phyloP scores from a whole-genome alignment of 2,797 vertebrate species.

The Odontamblyopus rebecca region DNA sequence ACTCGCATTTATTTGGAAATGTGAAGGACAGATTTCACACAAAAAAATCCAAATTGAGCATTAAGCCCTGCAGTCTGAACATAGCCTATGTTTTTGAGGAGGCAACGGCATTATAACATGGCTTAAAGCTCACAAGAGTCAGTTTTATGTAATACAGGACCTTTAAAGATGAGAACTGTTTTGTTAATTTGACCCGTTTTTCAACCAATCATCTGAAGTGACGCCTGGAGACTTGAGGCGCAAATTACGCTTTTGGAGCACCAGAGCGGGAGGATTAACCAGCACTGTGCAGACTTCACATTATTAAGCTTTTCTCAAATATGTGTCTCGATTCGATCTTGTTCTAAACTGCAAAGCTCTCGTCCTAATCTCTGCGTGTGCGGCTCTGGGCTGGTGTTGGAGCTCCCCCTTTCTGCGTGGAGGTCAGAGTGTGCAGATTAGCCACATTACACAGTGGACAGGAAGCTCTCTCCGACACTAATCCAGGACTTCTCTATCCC shows the following conservation, averaged over 20 bases:
- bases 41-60: too few species aligned
- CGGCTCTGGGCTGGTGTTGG: background rate
- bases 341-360: background rate
- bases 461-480: constrained; percentile 24
- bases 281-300: background rate
- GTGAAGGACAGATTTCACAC: too few species aligned
- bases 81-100: too few species aligned
- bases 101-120: too few species aligned
- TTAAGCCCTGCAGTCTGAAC: too few species aligned
- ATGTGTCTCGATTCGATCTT: background rate
- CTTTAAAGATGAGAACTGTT: too few species aligned
- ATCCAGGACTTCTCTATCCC: constrained; percentile 32
- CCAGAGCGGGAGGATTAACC: background rate
- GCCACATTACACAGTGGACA: constrained; percentile 12
- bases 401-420: background rate
- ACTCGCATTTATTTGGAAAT: too few species aligned
- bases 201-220: too few species aligned
- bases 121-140: too few species aligned
- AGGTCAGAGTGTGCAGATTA: constrained; percentile 27
- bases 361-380: background rate
- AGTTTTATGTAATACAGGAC: too few species aligned
- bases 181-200: too few species aligned
- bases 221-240: background rate
- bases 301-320: background rate
- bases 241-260: background rate